phyloP scores from a whole-genome alignment of 2,797 vertebrate genomes.

The Gobio occitaniae region DNA sequence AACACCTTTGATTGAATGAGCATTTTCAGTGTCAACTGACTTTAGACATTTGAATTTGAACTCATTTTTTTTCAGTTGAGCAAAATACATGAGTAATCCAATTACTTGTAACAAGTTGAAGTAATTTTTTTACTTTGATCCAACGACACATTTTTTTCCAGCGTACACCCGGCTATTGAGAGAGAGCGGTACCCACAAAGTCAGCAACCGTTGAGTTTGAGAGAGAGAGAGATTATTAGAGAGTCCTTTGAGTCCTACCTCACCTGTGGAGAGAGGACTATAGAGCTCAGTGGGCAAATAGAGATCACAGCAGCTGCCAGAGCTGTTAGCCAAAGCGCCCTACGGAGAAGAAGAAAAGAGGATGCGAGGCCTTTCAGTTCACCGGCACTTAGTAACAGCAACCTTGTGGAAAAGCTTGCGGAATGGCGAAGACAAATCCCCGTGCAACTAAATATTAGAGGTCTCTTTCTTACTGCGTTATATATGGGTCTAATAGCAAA shows the following conservation, averaged over 20 bases:
- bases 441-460: slow-evolving; percentile 33
- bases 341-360: slow-evolving; percentile 81
- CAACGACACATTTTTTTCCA: neutral
- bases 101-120: neutral
- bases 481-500: slow-evolving; percentile 12
- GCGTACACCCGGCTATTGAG: neutral
- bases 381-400: slow-evolving; percentile 78
- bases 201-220: slow-evolving; percentile 14
- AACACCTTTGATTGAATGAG: neutral
- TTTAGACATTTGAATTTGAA: neutral
- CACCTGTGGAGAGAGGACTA: slow-evolving; percentile 86
- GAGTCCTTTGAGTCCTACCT: slow-evolving; percentile 74
- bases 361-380: slow-evolving; percentile 81
- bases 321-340: slow-evolving; percentile 87
- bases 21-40: neutral
- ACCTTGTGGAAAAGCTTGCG: slow-evolving; percentile 78
- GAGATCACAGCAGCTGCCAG: slow-evolving; percentile 87
- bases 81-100: neutral
- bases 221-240: slow-evolving; percentile 52
- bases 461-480: slow-evolving; percentile 65
- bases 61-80: neutral
- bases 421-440: slow-evolving; percentile 81
- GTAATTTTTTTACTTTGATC: neutral
- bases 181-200: slow-evolving; percentile 11
- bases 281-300: slow-evolving; percentile 74